Evolutionary conservation across 1,140 invertebrate genomes (phyloP), one percentile per base, ranked within the genome.

Genomic region (Cylas formicarius): DNA sequence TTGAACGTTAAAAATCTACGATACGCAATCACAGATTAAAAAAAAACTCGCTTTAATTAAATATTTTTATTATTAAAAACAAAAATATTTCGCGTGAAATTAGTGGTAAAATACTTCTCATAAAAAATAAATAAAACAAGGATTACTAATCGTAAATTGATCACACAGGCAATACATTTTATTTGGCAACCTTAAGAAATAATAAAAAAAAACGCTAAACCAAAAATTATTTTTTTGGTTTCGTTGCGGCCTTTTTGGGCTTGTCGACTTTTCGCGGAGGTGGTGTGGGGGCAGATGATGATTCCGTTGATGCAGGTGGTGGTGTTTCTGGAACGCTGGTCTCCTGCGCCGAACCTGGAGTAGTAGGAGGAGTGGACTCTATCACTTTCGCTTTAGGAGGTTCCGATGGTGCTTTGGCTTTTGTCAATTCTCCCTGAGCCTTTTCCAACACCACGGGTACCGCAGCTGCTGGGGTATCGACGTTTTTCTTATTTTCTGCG

Each of bases 51-150:
- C 18, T 17, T 31, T 33, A 10, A 16, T 34, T 29, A 26, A 26
- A 19, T 35, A 44, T 34, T 31, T 19, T 35, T 20, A 44, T 21
- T 32, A 19, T 24, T 32, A 1, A 42, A 21, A 42, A 16, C 22
- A n/a, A 34, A 29, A 16, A 19, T 10, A 16, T 28, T 31, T 21
- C 31, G 28, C 17, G n/a, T 42, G 39, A 42, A 22, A 33, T n/a
- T n/a, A n/a, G 34, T 44, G 36, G 41, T 35, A 44, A 44, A 44
- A 44, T 44, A 24, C 29, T 33, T 24, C 29, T 34, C 34, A 44
- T 21, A 35, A 44, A 44, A 34, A 44, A 44, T 32, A 32, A 44
- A 35, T 44, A 44, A 20, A 26, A 21, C 34, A 21, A 4, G n/a
- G 36, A 22, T 20, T 14, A 31, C 27, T 44, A 44, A n/a, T 34